Conservation (phyloP, 2,797 vertebrate genomes). For the Tapirus indicus region DNA sequence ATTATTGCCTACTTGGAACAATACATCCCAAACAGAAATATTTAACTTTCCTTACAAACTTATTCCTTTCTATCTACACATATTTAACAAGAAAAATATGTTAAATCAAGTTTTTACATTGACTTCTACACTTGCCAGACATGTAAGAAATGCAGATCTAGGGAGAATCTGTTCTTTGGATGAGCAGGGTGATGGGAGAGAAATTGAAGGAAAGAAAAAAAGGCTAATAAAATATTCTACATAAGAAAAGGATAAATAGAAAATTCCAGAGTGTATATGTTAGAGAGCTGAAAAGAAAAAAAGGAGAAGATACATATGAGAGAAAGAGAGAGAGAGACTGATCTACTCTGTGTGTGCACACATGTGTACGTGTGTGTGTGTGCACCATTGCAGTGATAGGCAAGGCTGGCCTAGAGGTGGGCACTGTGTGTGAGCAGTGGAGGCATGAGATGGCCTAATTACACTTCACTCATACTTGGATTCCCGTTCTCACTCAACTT, state of each 20-base stretch:
- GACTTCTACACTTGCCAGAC: neutral
- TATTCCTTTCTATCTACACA: neutral
- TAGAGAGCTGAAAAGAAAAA: neutral
- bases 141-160: neutral
- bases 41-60: neutral
- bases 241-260: neutral
- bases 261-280: neutral
- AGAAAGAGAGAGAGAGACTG: neutral
- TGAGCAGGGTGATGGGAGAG: neutral
- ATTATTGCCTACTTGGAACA: neutral
- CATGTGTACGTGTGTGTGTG: neutral
- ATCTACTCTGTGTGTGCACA: neutral
- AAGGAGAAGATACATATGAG: neutral
- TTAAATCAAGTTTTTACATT: neutral
- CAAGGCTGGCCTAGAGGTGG: neutral
- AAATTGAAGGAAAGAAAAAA: neutral
- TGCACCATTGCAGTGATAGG: too few species aligned
- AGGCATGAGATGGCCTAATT: neutral
- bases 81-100: neutral
- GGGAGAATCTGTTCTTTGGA: neutral
- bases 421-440: accelerated
- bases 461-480: neutral
- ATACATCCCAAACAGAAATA: neutral
- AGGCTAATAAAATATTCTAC: neutral
- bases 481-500: neutral